These are phyloP conservation scores for Pseudorasbora parva DNA, from an alignment of 2,113 vertebrate species.

Conservation along the genomic window DNA sequence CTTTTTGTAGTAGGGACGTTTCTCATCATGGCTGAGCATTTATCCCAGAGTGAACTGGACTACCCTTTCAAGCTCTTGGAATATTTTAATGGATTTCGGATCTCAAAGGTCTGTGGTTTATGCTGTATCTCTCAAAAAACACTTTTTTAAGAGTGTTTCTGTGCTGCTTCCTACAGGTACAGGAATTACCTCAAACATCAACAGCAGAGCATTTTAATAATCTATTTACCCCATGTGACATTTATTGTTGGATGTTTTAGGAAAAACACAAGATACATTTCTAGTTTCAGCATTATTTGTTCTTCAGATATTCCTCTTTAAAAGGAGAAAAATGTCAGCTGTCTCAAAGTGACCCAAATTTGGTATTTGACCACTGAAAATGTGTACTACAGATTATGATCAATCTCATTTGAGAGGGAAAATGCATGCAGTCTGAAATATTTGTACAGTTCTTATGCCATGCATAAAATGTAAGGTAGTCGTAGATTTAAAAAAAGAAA, in stretches of 20 bases:
- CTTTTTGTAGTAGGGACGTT: conserved; percentile 7
- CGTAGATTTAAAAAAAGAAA: too few species aligned
- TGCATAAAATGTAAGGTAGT: too few species aligned
- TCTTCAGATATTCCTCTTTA: too few species aligned
- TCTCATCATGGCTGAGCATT: conserved; percentile 71
- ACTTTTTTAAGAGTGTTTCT: background rate
- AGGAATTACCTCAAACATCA: background rate
- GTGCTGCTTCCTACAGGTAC: background rate
- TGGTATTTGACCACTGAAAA: too few species aligned
- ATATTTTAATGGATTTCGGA: conserved; percentile 76
- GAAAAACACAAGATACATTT: too few species aligned
- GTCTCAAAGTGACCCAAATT: too few species aligned
- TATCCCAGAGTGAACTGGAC: conserved; percentile 78
- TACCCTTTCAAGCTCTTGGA: conserved; percentile 79
- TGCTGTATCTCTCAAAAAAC: background rate
- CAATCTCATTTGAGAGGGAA: too few species aligned
- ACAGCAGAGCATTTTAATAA: background rate
- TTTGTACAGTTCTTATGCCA: too few species aligned
- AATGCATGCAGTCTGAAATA: too few species aligned
- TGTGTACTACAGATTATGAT: too few species aligned
- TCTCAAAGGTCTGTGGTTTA: conserved; percentile 71
- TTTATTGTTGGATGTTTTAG: background rate
- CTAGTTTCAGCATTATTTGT: too few species aligned
- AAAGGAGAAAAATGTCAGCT: too few species aligned
- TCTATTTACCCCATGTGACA: background rate